A percentile compares a stretch with the other conserved stretches of the same genome.
These are phyloP conservation scores for Crambe crambe DNA, from an alignment of 37 sponge, comb jelly and placozoan species.

Conservation along the genomic window DNA sequence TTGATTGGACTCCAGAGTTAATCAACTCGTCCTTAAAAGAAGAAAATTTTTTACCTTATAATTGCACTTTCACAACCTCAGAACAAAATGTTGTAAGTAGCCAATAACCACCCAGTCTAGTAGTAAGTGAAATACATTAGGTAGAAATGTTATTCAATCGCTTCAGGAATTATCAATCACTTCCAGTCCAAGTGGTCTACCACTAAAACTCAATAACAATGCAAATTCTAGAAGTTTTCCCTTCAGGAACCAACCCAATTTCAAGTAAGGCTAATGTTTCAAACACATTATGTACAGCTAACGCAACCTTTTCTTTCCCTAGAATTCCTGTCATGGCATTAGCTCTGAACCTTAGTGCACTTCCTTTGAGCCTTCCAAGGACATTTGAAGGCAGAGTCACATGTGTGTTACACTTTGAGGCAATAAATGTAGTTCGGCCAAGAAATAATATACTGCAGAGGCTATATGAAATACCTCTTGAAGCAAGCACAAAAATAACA, in stretches of 20 bases:
- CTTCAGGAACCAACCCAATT: conserved; percentile 37
- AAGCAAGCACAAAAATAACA: conserved; percentile 4
- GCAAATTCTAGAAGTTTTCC: conserved; percentile 50
- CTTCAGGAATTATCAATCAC: background rate
- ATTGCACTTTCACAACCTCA: background rate
- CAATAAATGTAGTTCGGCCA: background rate
- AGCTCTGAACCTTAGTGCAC: conserved; percentile 21
- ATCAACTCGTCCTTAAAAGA: background rate
- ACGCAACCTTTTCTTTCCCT: background rate
- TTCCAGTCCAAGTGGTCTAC: conserved; percentile 37
- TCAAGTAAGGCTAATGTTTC: conserved; percentile 40
- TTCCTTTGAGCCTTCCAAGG: background rate
- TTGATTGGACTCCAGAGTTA: conserved; percentile 62
- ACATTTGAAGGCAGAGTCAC: background rate
- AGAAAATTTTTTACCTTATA: background rate
- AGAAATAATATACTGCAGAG: background rate
- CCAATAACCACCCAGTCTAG: background rate
- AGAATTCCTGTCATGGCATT: conserved; percentile 42
- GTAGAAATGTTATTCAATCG: no score
- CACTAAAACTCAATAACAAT: conserved; percentile 45
- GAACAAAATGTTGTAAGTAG: background rate
- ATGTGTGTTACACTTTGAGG: conserved; percentile 20
- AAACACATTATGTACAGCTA: background rate
- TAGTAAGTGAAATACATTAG: no score
- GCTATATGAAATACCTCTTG: conserved; percentile 41